Conservation (phyloP, 2,797 vertebrate species). For the Enteromius thamalakanensis region DNA sequence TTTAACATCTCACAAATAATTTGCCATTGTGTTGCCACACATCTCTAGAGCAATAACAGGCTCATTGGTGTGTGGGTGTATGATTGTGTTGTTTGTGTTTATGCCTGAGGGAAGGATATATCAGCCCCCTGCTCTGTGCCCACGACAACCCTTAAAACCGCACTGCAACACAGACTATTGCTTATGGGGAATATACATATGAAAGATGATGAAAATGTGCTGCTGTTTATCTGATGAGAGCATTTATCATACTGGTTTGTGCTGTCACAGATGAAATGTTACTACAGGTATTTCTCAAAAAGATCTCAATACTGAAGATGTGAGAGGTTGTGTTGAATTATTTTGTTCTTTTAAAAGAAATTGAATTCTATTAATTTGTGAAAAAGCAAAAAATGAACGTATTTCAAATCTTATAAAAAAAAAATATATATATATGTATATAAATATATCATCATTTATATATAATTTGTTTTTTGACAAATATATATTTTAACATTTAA, state of each 20-base stretch:
- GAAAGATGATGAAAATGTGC: slow-evolving; percentile 12
- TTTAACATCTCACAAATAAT: slow-evolving; percentile 35
- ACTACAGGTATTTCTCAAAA: slow-evolving; percentile 14
- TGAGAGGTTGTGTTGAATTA: slow-evolving; percentile 6
- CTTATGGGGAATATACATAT: slow-evolving; percentile 14
- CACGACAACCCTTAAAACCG: slow-evolving; percentile 9
- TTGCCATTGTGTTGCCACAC: slow-evolving; percentile 15
- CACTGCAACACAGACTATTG: slow-evolving; percentile 16
- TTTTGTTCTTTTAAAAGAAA: slow-evolving; percentile 15
- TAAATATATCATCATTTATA: too few species aligned
- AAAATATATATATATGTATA: too few species aligned
- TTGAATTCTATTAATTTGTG: neutral
- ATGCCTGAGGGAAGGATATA: slow-evolving; percentile 27
- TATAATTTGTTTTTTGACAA: too few species aligned
- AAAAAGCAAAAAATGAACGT: neutral
- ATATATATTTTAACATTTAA: neutral
- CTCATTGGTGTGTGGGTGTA: slow-evolving; percentile 31
- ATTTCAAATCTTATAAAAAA: neutral
- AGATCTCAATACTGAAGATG: slow-evolving; percentile 7
- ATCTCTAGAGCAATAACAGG: slow-evolving; percentile 38
- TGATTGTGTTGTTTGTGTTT: slow-evolving; percentile 39
- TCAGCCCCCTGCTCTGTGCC: slow-evolving; percentile 27
- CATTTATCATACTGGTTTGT: slow-evolving; percentile 25
- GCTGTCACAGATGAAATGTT: slow-evolving; percentile 30
- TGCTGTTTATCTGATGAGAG: neutral